A percentile compares a stretch with the other conserved stretches of the same genome.
These are phyloP conservation scores for Sipha flava DNA, from an alignment of 1,140 invertebrate species.

Conservation along the genomic window DNA sequence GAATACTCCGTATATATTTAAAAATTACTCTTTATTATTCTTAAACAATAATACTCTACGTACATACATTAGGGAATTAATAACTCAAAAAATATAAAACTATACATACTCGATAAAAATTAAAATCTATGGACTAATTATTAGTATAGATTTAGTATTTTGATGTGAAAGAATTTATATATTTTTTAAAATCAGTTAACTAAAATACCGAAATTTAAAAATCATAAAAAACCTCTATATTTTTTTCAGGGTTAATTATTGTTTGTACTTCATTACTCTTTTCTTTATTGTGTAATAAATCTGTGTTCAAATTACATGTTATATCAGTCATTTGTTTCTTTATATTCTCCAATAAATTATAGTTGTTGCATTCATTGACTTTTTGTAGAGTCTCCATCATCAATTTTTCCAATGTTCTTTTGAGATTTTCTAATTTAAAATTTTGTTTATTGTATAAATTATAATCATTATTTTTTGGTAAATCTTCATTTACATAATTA, in stretches of 20 bases:
- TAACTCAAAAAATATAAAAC: too few relatives aligned
- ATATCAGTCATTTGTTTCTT: neutral
- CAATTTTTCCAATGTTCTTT: slow-evolving; percentile 65
- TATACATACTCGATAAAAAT: too few relatives aligned
- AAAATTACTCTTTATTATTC: too few relatives aligned
- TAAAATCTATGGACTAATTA: too few relatives aligned
- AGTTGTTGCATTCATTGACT: neutral
- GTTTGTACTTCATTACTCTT: neutral
- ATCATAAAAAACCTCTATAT: neutral
- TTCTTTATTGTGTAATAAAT: neutral
- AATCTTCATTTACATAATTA: neutral
- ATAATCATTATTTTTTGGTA: neutral
- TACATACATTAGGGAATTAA: too few relatives aligned
- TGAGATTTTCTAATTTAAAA: slow-evolving; percentile 28
- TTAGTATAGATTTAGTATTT: too few relatives aligned
- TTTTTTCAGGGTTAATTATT: neutral
- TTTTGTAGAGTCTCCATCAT: neutral
- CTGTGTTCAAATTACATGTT: neutral
- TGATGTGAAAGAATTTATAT: too few relatives aligned
- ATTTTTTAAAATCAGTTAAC: too few relatives aligned
- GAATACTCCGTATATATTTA: too few relatives aligned
- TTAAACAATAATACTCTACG: too few relatives aligned
- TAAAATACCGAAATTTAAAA: neutral
- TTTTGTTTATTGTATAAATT: slow-evolving; percentile 6
- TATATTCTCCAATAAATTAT: neutral